These are phyloP conservation scores for Melanotaenia trifasciata DNA, from an alignment of 2,797 vertebrate genomes.

Conservation along the genomic window DNA sequence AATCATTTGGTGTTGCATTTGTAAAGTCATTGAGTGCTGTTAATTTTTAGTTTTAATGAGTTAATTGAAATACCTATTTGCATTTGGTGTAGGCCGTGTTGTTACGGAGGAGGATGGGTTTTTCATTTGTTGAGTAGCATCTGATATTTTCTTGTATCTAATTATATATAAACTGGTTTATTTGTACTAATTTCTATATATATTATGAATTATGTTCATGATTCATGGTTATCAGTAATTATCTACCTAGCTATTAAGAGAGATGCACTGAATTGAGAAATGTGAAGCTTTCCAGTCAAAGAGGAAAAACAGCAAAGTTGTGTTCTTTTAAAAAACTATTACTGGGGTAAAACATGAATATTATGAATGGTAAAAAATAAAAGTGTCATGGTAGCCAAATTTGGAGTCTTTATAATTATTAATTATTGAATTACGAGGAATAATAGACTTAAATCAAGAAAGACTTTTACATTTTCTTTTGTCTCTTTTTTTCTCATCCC, in stretches of 20 bases:
- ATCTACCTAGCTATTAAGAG: neutral
- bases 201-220: neutral
- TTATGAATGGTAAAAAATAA: conserved; percentile 5
- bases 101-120: too few species aligned
- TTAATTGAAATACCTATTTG: too few species aligned
- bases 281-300: conserved; percentile 49
- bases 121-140: neutral
- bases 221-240: neutral
- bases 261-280: neutral
- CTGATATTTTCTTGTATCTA: neutral
- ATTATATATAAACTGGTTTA: neutral
- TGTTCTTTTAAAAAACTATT: neutral
- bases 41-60: too few species aligned
- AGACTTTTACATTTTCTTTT: conserved; percentile 5
- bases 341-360: neutral
- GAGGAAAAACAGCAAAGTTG: neutral
- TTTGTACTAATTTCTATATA: neutral
- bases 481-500: conserved; percentile 8
- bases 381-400: neutral
- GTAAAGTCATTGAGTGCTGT: too few species aligned
- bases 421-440: conserved; percentile 19
- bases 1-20: too few species aligned
- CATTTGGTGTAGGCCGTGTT: too few species aligned
- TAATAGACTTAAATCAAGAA: neutral
- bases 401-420: conserved; percentile 11